These are phyloP conservation scores for Peromyscus californicus DNA, from an alignment of 2,113 vertebrate genomes.

Conservation along the genomic window DNA sequence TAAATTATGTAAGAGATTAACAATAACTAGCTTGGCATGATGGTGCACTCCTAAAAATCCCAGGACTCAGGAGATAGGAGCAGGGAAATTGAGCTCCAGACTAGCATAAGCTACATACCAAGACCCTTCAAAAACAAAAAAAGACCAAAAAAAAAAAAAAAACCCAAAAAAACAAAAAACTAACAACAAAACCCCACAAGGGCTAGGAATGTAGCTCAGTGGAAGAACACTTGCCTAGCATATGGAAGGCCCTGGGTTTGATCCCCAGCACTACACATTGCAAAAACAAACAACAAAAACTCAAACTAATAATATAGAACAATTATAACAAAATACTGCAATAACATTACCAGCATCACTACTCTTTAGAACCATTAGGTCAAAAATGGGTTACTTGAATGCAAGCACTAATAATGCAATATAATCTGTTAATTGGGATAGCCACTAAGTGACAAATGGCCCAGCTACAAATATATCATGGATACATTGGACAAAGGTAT, in stretches of 20 bases:
- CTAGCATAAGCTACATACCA: neutral
- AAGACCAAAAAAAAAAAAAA: no score
- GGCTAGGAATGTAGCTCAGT: neutral
- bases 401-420: neutral
- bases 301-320: neutral
- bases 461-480: neutral
- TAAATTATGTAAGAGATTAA: constrained; percentile 12
- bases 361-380: neutral
- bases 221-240: neutral
- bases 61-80: neutral
- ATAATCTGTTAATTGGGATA: neutral
- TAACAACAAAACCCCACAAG: no score
- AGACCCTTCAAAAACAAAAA: neutral
- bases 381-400: neutral
- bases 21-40: neutral
- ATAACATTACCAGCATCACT: neutral
- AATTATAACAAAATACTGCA: neutral
- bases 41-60: neutral
- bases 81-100: neutral
- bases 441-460: neutral
- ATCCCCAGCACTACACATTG: neutral
- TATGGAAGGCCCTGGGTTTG: neutral
- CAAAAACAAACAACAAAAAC: neutral
- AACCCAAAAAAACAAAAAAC: no score
- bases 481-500: neutral